Evolutionary conservation across 2,888 invertebrate genomes (phyloP), one percentile per base, ranked within the genome.

Genomic region (Ischnura elegans): DNA sequence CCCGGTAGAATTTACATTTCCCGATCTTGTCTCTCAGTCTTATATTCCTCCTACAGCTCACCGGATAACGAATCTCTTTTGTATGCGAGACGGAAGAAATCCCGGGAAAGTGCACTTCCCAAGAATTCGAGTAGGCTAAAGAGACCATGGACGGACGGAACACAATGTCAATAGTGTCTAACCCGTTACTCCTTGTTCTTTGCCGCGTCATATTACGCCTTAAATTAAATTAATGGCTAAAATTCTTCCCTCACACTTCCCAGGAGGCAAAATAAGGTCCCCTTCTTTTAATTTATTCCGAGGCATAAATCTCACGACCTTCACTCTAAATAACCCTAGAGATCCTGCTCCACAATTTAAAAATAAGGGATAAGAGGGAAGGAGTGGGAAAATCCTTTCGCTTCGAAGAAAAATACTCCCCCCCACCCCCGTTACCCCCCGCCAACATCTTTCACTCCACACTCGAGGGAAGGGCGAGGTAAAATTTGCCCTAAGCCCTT

Each of bases 191-290:
- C 36, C 76, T 76, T 76, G 76, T 76, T 2, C 76, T 8, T 16
- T 36, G 76, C 76, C 76, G 36, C 76, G 76, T 76, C 76, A 76
- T 76, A 36, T 76, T 76, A n/a, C 36, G 29, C 76, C 76, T 21
- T 76, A 76, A 76, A 76, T 76, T 76, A 76, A 76, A 76, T 36
- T 76, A 76, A 76, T 76, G 76, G 76, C 76, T 36, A 8, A 76
- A 76, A 76, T 76, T 76, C 76, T 36, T 76, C 76, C 16, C 76
- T 76, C 76, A 76, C 29, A 16, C 36, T 76, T 61, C 10, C 61
- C 61, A 10, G 19, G 61, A 61, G 61, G 25, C 5, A 76, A 76
- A 76, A 76, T 36, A n/a, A 51, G 61, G 61, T 25, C 2, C 25
- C 29, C 76, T 10, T n/a, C 61, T 76, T 76, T 76, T 76, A 76